phyloP scores from a whole-genome alignment of 2,113 vertebrate genomes.

The Macroglossus sobrinus region DNA sequence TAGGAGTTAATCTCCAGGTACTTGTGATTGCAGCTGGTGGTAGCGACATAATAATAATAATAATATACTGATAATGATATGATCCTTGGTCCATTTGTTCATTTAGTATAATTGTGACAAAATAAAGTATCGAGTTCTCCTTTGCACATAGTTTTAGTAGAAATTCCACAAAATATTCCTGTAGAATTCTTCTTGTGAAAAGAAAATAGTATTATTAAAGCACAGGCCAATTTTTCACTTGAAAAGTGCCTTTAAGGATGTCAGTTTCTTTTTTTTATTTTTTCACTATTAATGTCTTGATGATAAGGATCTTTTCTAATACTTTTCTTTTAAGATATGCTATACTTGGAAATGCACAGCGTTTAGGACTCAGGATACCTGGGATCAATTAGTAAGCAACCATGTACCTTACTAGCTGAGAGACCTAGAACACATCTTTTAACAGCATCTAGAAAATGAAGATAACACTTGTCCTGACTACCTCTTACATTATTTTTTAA shows the following conservation, averaged over 20 bases:
- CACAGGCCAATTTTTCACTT: neutral
- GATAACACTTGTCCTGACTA: neutral
- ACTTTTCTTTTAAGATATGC: neutral
- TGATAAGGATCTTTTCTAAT: neutral
- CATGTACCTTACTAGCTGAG: neutral
- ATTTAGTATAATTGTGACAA: neutral
- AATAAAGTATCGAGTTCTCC: neutral
- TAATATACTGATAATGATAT: too few relatives aligned
- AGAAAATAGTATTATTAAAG: neutral
- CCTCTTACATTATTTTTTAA: neutral
- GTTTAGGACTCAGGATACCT: neutral
- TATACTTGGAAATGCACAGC: neutral
- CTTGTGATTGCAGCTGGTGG: neutral
- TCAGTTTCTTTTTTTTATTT: neutral
- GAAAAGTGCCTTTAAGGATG: neutral
- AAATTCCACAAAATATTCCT: neutral
- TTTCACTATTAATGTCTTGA: neutral
- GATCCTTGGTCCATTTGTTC: neutral
- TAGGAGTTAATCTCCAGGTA: neutral
- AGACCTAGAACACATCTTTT: neutral
- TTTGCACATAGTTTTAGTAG: neutral
- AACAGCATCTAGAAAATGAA: neutral
- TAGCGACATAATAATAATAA: rapidly evolving
- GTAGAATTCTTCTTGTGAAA: conserved; percentile 19
- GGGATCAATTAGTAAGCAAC: neutral